A percentile compares a stretch with the other conserved stretches of the same genome.
phyloP scores from a whole-genome alignment of 2,888 invertebrate species.

The Athrips mouffetella region DNA sequence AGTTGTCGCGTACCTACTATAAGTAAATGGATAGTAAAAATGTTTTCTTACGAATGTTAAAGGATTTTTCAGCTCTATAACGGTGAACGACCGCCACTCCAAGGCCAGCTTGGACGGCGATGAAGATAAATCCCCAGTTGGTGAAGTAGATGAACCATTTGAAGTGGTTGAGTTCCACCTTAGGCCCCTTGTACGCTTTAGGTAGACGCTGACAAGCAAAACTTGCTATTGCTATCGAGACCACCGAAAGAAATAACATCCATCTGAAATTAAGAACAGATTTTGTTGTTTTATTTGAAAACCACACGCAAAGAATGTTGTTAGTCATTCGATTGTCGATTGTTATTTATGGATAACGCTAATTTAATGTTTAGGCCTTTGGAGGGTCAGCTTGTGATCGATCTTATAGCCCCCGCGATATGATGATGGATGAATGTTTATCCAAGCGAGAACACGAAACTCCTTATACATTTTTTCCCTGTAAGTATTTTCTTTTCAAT shows the following conservation, averaged over 20 bases:
- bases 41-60: conserved; percentile 55
- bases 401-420: too few relatives aligned
- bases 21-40: too few relatives aligned
- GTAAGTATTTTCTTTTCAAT: too few relatives aligned
- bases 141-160: conserved; percentile 87
- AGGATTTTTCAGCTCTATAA: conserved; percentile 51
- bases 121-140: conserved; percentile 83
- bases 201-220: conserved; percentile 64
- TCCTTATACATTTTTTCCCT: too few relatives aligned
- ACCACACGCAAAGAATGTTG: too few relatives aligned
- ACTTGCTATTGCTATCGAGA: conserved; percentile 64
- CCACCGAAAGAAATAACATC: conserved; percentile 71
- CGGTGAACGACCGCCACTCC: conserved; percentile 72
- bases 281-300: background rate
- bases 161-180: conserved; percentile 60
- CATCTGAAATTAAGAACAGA: conserved; percentile 63
- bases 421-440: too few relatives aligned
- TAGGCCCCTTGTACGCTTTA: conserved; percentile 50
- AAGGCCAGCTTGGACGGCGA: conserved; percentile 77
- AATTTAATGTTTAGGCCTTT: too few relatives aligned
- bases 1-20: too few relatives aligned
- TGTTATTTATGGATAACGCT: too few relatives aligned
- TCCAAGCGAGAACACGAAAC: too few relatives aligned
- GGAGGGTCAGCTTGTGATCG: too few relatives aligned
- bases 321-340: too few relatives aligned